Evolutionary conservation across 2,113 vertebrate genomes (phyloP).

Genomic region (Brienomyrus longianalis): DNA sequence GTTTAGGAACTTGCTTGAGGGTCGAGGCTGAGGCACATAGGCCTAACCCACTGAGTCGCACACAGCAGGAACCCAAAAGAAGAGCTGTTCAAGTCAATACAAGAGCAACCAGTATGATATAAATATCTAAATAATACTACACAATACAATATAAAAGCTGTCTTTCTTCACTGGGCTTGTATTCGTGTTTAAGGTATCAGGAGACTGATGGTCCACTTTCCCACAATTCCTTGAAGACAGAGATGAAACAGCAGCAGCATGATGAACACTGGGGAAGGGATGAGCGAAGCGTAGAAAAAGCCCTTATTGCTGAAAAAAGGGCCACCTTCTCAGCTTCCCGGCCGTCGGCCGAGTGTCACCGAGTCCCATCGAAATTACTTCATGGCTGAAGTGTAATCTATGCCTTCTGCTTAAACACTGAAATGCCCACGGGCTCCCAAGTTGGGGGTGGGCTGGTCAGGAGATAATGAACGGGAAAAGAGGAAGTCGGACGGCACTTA

Average conservation of each 20-base stretch:
- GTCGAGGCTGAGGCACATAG: neutral
- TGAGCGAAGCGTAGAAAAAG: neutral
- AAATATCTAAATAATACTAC: neutral
- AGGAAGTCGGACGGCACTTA: slow-evolving; percentile 52
- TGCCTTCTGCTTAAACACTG: neutral
- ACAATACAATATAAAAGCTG: neutral
- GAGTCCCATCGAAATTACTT: neutral
- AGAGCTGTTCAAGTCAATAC: neutral
- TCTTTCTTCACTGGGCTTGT: neutral
- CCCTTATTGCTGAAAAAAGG: neutral
- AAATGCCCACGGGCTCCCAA: neutral
- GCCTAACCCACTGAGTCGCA: neutral
- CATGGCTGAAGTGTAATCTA: neutral
- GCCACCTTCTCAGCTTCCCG: neutral
- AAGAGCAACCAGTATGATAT: neutral
- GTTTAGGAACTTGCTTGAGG: neutral
- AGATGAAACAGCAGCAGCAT: neutral
- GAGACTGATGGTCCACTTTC: neutral
- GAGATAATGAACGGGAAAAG: slow-evolving; percentile 25
- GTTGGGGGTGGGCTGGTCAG: neutral
- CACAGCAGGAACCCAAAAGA: neutral
- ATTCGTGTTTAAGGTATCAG: neutral
- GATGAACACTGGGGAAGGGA: neutral
- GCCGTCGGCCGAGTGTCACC: neutral
- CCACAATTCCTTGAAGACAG: neutral